Base-by-base conservation (phyloP, 2,888 invertebrate genomes). In the Nomada lathburiana region DNA sequence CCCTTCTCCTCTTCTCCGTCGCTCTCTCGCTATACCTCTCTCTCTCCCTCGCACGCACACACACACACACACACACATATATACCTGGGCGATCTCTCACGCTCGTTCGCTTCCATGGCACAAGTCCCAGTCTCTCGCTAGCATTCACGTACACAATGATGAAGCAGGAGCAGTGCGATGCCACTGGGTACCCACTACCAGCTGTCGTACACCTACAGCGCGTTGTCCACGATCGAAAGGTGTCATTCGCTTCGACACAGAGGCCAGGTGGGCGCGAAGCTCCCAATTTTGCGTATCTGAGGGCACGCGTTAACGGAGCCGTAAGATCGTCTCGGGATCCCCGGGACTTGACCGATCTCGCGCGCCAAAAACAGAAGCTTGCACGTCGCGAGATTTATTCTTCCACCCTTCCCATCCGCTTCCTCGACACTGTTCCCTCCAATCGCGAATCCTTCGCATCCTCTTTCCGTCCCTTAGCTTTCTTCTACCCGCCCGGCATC, bases 91-190 rank as follows among this genome's bases (percentile, higher is more conserved):
- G 44, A 84, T 85, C 82, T 77, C 81, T 85, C 79, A 68, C 85
- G 76, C 72, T 69, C 75, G 83, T 70, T 69, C 80, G 82, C 82
- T 74, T 85, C 82, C 80, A 76, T 83, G 74, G 52, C 67, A 53
- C 73, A 76, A 36, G 83, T 88, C 77, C 50, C 71, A 62, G 77
- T 63, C 83, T 77, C 85, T 71, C 80, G 87, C 80, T 76, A 82
- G 78, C 86, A 86, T 86, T 88, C 84, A 83, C 88, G 84, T 86
- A 83, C 89, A 80, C 88, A 88, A 81, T 86, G 84, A 79, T 60
- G 65, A 78, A 72, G 76, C 76, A 69, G 76, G 80, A 84, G 80
- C 77, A 82, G 52, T 62, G 62, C 78, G 82, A 80, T 83, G 80
- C 78, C 85, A 76, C 67, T 64, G 64, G 64, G 79, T 77, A 81